These are phyloP conservation scores for Acanthosepion lycidas DNA, from an alignment of 2,888 invertebrate species.

Conservation along the genomic window DNA sequence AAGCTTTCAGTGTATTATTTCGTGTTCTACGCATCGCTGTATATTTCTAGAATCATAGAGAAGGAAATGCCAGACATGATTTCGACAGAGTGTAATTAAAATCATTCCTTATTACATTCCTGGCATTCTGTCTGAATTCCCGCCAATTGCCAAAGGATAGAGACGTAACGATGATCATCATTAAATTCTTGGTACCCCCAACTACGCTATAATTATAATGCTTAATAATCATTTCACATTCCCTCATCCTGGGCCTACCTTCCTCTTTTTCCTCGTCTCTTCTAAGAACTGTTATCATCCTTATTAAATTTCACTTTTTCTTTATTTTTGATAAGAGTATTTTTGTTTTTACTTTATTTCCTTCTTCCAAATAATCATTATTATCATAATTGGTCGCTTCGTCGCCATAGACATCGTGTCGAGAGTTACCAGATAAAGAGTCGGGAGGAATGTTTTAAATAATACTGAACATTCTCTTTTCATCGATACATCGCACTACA, in stretches of 20 bases:
- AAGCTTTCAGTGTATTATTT: neutral
- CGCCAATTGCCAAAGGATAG: neutral
- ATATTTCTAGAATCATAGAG: neutral
- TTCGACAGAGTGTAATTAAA: neutral
- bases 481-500: too few relatives aligned
- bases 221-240: neutral
- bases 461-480: too few relatives aligned
- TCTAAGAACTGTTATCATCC: neutral
- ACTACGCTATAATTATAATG: neutral
- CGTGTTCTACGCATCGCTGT: neutral
- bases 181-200: neutral
- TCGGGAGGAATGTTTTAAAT: too few relatives aligned
- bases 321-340: neutral
- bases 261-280: neutral
- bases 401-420: neutral
- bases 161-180: neutral
- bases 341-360: neutral
- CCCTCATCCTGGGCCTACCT: accelerated
- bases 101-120: neutral
- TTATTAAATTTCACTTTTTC: too few relatives aligned
- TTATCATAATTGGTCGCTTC: neutral
- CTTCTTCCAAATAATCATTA: neutral
- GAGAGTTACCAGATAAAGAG: too few relatives aligned
- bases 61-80: neutral
- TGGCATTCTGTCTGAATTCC: neutral